Evolutionary conservation across 2,888 invertebrate species (phyloP).

Genomic region (Napeogenes inachia): DNA sequence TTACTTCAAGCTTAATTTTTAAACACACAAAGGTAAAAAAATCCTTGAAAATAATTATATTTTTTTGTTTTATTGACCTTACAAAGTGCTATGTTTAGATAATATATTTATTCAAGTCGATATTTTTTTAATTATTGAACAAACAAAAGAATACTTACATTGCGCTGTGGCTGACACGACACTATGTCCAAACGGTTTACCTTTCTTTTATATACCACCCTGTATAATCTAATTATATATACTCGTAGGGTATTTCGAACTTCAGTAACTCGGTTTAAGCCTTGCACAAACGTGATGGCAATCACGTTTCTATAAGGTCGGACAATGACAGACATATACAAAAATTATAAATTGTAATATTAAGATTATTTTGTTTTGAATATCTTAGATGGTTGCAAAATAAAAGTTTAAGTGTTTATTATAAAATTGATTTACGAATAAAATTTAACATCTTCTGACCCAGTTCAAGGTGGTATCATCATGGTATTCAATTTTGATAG

Average conservation of each 20-base stretch:
- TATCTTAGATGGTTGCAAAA: not conserved
- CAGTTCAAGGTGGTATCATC: too few species aligned
- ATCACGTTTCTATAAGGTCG: conserved; percentile 19
- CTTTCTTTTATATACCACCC: conserved; percentile 26
- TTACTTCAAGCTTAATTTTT: too few species aligned
- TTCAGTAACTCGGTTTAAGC: conserved; percentile 12
- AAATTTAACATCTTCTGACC: too few species aligned
- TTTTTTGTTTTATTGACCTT: too few species aligned
- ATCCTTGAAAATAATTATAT: too few species aligned
- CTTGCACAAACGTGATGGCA: conserved; percentile 21
- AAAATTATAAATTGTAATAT: not conserved
- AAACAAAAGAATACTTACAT: conserved; percentile 25
- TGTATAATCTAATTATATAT: conserved; percentile 26
- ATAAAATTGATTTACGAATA: too few species aligned
- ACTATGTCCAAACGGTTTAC: conserved; percentile 13
- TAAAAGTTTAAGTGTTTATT: too few species aligned
- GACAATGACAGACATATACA: not conserved
- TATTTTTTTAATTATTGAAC: too few species aligned
- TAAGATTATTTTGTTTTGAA: not conserved
- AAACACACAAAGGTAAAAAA: too few species aligned
- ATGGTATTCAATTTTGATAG: too few species aligned
- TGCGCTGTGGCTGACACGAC: conserved; percentile 38
- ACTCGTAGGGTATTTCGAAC: conserved; percentile 19
- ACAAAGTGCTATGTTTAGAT: too few species aligned
- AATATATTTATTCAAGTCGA: too few species aligned